phyloP scores from a whole-genome alignment of 1,140 invertebrate species.

The Ctenoplectra terminalis region DNA sequence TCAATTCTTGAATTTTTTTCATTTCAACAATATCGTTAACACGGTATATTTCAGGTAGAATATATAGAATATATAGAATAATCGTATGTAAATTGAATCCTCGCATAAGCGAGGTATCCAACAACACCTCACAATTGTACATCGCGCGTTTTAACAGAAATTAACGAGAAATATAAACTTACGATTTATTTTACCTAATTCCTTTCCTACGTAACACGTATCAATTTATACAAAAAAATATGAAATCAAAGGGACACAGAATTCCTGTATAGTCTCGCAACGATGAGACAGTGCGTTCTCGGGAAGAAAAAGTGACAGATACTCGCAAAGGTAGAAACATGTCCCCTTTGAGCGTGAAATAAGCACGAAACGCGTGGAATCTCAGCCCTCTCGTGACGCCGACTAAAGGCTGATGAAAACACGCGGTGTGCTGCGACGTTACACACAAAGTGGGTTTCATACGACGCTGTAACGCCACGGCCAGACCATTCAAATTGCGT shows the following conservation, averaged over 20 bases:
- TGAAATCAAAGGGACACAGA: not conserved
- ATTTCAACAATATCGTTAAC: too few species aligned
- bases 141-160: too few species aligned
- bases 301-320: conserved; percentile 21
- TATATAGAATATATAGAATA: too few species aligned
- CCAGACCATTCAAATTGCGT: conserved; percentile 75
- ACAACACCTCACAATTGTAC: too few species aligned
- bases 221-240: not conserved
- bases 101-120: too few species aligned
- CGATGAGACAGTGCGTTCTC: not conserved
- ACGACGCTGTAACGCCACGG: conserved; percentile 33
- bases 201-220: too few species aligned
- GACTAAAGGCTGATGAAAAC: conserved; percentile 46
- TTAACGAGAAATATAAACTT: too few species aligned
- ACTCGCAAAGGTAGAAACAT: conserved; percentile 7
- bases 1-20: not conserved
- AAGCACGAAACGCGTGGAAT: conserved; percentile 45
- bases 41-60: too few species aligned
- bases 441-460: conserved; percentile 67
- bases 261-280: not conserved
- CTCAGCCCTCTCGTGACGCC: conserved; percentile 25
- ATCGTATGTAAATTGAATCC: too few species aligned
- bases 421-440: conserved; percentile 53
- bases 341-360: conserved; percentile 48
- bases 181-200: too few species aligned